phyloP scores from a whole-genome alignment of 2,797 vertebrate species.

The Percopsis omiscomaycus region DNA sequence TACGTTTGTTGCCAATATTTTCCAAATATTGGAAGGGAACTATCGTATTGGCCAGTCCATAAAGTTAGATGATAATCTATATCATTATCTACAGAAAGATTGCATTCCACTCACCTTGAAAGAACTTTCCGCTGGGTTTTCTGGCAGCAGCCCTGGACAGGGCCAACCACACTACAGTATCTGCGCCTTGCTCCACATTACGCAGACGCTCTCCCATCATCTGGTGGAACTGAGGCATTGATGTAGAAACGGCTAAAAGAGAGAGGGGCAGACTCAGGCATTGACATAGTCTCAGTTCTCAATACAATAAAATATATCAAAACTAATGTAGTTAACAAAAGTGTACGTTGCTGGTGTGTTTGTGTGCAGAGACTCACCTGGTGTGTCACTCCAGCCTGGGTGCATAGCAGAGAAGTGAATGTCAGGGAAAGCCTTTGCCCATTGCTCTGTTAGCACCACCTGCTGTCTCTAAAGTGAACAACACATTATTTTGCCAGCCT shows the following conservation, averaged over 20 bases:
- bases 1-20: not conserved
- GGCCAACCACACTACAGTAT: constrained; percentile 75
- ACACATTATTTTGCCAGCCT: constrained; percentile 11
- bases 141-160: constrained; percentile 56
- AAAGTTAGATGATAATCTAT: no score
- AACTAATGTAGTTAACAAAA: not conserved
- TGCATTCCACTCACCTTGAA: constrained; percentile 66
- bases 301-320: not conserved
- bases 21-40: not conserved
- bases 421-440: constrained; percentile 64
- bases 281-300: not conserved
- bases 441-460: constrained; percentile 76
- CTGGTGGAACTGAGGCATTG: constrained; percentile 76
- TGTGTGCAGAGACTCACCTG: constrained; percentile 54
- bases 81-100: no score
- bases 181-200: constrained; percentile 67
- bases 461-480: constrained; percentile 74
- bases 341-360: not conserved
- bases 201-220: constrained; percentile 74
- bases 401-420: constrained; percentile 78
- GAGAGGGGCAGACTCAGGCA: not conserved
- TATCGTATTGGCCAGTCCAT: no score
- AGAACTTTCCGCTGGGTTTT: constrained; percentile 70
- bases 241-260: constrained; percentile 65
- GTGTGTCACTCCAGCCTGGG: constrained; percentile 73